Conservation (phyloP, 2,888 invertebrate genomes). For the Drosophila paramelanica region DNA sequence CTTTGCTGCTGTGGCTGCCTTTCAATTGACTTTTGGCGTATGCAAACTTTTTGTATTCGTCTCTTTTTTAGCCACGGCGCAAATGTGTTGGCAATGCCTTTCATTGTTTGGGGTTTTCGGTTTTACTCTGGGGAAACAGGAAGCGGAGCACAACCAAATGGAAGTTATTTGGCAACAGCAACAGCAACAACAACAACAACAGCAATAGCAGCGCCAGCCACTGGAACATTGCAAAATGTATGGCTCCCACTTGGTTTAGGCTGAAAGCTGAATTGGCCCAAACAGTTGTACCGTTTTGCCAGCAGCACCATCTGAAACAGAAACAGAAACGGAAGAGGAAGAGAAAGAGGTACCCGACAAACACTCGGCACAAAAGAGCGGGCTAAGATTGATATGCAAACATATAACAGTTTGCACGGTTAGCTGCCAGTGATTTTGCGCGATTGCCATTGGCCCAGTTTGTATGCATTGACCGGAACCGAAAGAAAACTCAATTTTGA, state of each 20-base stretch:
- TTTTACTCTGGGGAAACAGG: conserved; percentile 30
- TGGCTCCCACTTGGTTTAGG: conserved; percentile 70
- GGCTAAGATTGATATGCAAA: conserved; percentile 73
- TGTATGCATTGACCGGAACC: conserved; percentile 58
- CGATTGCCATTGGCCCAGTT: conserved; percentile 46
- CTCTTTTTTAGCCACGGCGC: conserved; percentile 16
- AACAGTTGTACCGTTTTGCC: conserved; percentile 41
- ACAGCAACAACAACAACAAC: conserved; percentile 7
- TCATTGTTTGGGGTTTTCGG: conserved; percentile 54
- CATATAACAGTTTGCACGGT: conserved; percentile 71
- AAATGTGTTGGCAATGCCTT: conserved; percentile 54
- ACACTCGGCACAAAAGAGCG: conserved; percentile 17
- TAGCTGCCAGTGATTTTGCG: conserved; percentile 63
- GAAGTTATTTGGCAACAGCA: conserved; percentile 38
- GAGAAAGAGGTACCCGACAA: not conserved
- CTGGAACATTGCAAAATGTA: conserved; percentile 67
- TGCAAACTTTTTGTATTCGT: conserved; percentile 37
- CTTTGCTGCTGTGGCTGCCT: conserved; percentile 6
- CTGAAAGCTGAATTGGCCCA: conserved; percentile 32
- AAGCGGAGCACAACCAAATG: conserved; percentile 37
- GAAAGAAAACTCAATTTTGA: conserved; percentile 48
- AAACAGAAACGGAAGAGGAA: conserved; percentile 1
- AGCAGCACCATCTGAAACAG: conserved; percentile 9
- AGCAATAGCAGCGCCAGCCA: conserved; percentile 19
- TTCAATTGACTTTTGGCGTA: conserved; percentile 65